A percentile compares a stretch with the other conserved stretches of the same genome.
Evolutionary conservation across 2,113 vertebrate species (phyloP).

Genomic region (Lophius piscatorius): DNA sequence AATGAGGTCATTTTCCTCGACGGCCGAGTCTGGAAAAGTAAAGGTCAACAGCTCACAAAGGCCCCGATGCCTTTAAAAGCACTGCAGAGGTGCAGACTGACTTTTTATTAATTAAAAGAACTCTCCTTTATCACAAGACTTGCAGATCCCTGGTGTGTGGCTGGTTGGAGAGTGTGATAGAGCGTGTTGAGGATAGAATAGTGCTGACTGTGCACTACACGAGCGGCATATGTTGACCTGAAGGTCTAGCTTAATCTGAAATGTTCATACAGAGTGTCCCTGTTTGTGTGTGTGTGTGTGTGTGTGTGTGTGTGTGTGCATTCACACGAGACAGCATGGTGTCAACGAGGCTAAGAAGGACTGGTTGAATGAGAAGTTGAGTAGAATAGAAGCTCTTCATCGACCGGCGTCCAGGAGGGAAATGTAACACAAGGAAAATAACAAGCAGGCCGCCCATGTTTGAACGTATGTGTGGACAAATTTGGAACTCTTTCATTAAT

Average conservation of each 20-base stretch:
- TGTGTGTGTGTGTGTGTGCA: slow-evolving; percentile 24
- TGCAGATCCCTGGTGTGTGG: background rate
- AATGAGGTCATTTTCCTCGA: slow-evolving; percentile 23
- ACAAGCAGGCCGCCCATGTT: too few species aligned
- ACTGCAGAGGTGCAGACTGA: background rate
- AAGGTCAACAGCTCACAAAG: slow-evolving; percentile 36
- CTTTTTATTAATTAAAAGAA: slow-evolving; percentile 21
- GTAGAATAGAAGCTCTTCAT: background rate
- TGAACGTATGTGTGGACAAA: too few species aligned
- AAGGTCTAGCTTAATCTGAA: slow-evolving; percentile 59
- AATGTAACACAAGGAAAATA: slow-evolving; percentile 28
- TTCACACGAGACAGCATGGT: slow-evolving; percentile 34
- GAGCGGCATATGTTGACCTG: slow-evolving; percentile 58
- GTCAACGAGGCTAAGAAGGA: slow-evolving; percentile 36
- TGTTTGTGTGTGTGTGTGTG: slow-evolving; percentile 21
- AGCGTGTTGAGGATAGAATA: slow-evolving; percentile 25
- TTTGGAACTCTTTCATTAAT: background rate
- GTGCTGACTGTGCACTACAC: slow-evolving; percentile 24
- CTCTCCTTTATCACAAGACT: too few species aligned
- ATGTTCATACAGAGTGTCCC: slow-evolving; percentile 51
- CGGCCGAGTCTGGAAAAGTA: background rate
- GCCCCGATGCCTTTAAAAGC: slow-evolving; percentile 14
- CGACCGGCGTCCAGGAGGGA: background rate
- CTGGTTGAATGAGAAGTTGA: slow-evolving; percentile 10
- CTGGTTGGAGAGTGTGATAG: slow-evolving; percentile 21